Base-by-base conservation (phyloP, 2,797 vertebrate species). In the Scleropages formosus region DNA sequence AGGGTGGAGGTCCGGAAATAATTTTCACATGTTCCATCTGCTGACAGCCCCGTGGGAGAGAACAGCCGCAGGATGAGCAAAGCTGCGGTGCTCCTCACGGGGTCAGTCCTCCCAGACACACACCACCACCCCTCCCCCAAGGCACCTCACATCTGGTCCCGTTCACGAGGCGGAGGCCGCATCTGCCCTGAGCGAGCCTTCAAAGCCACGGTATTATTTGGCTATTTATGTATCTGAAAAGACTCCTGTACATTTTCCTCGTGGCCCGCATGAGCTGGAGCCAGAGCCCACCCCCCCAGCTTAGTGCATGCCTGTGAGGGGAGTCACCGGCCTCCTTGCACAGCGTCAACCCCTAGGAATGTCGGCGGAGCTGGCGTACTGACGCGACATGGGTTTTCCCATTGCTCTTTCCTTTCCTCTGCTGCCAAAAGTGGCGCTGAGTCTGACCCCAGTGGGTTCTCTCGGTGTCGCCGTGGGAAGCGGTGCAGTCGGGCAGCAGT, bases 1-100 rank as follows among this genome's bases (percentile, higher is more conserved):
- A 0, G 0, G 22, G 66, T 44, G 1, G 44, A 46, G 66, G 53
- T 4, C 31, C 20, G 0, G 20, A 44, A 68, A 69, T 69, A 8
- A 47, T 20, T 69, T 53, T 69, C 67, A 69, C 47, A 53, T 31
- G 59, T 72, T 27, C 27, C 51, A 58, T 71, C 59, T 62, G 59
- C 22, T 47, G 58, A 46, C 13, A 7, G 46, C 67, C 26, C 51
- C 47, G 49, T 53, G 67, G 67, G n/a, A 71, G 51, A 58, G 58
- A 71, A 12, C 53, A 56, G 69, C 22, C 71, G 51, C 49, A 71
- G 24, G 49, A 56, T 53, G 53, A 56, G 18, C 3, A 12, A 13
- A 18, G 18, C 56, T 12, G 16, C 59, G n/a, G 59, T 11, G 56
- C 12, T 56, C 18, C n/a, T n/a, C n/a, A n/a, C n/a, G 56, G 53